Conservation (phyloP, 2,113 vertebrate genomes). For the Stictonetta naevosa region DNA sequence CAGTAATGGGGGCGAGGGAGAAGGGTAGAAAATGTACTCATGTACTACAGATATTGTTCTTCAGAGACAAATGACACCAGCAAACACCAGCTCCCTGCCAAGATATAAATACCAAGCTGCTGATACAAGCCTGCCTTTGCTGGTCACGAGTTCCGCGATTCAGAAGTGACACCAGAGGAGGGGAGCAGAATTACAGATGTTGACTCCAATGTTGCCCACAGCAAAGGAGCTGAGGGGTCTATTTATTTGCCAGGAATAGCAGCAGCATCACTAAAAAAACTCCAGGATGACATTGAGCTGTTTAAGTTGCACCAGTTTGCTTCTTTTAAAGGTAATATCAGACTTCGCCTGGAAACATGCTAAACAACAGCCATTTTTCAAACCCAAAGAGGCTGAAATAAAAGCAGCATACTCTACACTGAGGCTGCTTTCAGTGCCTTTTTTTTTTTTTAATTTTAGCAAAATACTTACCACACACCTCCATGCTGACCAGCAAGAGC, state of each 20-base stretch:
- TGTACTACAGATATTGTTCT: constrained; percentile 43
- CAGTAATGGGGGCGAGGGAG: neutral
- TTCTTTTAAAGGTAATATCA: neutral
- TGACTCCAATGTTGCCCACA: neutral
- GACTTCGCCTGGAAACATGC: neutral
- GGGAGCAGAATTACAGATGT: constrained; percentile 14
- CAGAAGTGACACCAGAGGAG: neutral
- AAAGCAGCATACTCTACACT: neutral
- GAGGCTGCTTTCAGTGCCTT: neutral
- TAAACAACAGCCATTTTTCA: neutral
- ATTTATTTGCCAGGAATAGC: constrained; percentile 40
- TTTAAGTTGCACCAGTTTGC: neutral
- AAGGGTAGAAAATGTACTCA: neutral
- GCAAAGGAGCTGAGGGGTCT: constrained; percentile 22
- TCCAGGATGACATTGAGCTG: neutral
- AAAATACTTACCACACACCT: neutral
- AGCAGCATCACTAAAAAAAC: constrained; percentile 6
- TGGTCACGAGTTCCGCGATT: neutral
- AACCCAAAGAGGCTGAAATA: neutral
- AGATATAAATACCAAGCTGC: constrained; percentile 22
- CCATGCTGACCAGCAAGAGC: rapidly evolving
- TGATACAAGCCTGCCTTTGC: neutral
- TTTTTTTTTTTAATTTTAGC: neutral
- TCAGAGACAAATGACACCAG: constrained; percentile 14
- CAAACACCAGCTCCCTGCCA: neutral